Percentiles rank a stretch among this genome's conserved stretches.
Conservation (phyloP, 2,797 vertebrate species). For the Lacerta bilineata region DNA sequence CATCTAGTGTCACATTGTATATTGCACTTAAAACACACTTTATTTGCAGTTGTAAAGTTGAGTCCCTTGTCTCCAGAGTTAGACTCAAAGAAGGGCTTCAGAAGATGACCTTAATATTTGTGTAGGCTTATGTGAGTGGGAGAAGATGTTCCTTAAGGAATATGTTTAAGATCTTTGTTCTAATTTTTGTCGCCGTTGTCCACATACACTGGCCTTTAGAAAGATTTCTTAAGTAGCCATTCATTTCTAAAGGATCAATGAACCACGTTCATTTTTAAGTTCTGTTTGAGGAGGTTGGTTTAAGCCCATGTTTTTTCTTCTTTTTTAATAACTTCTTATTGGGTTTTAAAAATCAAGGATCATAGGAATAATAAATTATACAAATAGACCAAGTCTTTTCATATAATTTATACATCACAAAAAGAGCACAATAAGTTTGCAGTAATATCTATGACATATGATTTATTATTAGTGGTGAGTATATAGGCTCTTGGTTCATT, state of each 20-base stretch:
- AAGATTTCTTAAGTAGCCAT: background rate
- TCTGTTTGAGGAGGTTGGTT: background rate
- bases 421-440: too few relatives aligned
- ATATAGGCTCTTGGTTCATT: too few relatives aligned
- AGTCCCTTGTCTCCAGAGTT: background rate
- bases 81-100: background rate
- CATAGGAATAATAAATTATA: too few relatives aligned
- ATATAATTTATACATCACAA: too few relatives aligned
- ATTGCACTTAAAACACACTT: too few relatives aligned
- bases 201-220: background rate
- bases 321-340: too few relatives aligned
- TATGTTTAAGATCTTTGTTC: slow-evolving; percentile 10
- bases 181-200: background rate
- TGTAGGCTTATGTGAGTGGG: background rate
- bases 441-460: too few relatives aligned
- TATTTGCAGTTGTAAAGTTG: too few relatives aligned
- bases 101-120: background rate
- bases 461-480: too few relatives aligned
- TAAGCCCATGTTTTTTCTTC: background rate
- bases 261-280: background rate
- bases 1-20: too few relatives aligned
- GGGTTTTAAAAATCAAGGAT: too few relatives aligned
- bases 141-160: background rate
- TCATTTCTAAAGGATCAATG: background rate
- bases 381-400: too few relatives aligned